Conservation (phyloP, 2,797 vertebrate species). For the Lacerta bilineata region DNA sequence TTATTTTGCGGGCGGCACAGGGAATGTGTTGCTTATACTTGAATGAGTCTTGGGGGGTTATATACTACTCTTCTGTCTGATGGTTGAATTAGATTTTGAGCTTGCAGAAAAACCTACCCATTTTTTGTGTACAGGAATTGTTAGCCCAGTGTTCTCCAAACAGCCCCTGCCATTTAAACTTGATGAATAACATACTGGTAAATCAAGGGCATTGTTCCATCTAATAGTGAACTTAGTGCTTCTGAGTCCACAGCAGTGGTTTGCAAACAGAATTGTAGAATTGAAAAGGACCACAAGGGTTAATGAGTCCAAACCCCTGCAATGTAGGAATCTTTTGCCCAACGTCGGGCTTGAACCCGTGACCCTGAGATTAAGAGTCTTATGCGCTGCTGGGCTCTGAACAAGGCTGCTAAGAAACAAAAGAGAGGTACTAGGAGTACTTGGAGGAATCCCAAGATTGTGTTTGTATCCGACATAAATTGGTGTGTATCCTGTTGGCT, state of each 20-base stretch:
- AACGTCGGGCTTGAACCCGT: no score
- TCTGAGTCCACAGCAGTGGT: not conserved
- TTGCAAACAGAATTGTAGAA: no score
- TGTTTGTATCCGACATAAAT: no score
- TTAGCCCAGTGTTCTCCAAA: not conserved
- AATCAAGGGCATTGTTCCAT: not conserved
- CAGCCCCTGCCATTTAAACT: not conserved
- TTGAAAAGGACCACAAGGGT: no score
- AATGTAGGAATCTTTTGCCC: no score
- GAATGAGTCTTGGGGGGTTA: not conserved
- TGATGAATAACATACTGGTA: not conserved
- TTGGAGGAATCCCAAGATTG: not conserved
- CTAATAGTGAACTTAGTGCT: not conserved
- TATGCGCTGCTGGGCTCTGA: no score
- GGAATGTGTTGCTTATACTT: not conserved
- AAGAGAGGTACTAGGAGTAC: not conserved
- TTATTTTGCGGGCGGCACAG: not conserved
- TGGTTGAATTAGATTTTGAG: not conserved
- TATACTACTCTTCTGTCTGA: not conserved
- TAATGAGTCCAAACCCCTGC: no score
- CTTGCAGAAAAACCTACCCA: not conserved
- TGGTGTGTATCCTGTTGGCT: no score
- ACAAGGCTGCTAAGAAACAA: not conserved
- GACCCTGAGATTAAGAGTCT: no score
- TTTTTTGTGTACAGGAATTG: not conserved